Percentiles rank a stretch among this genome's conserved stretches.
Evolutionary conservation across 1,140 invertebrate genomes (phyloP).

Genomic region (Drosophila willistoni): DNA sequence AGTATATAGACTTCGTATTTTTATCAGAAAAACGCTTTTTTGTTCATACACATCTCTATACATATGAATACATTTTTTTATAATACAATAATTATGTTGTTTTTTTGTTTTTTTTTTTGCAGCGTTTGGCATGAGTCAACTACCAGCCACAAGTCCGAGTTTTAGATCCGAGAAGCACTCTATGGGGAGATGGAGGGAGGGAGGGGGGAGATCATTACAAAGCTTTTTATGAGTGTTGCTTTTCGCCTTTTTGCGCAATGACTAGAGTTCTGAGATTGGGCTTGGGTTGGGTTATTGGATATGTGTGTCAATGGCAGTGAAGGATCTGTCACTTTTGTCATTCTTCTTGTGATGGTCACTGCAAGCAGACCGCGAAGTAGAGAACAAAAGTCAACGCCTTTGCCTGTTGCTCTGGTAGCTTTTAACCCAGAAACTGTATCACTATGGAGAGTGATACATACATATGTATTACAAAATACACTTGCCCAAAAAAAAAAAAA

Average conservation of each 20-base stretch:
- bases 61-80: conserved; percentile 34
- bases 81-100: conserved; percentile 63
- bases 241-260: conserved; percentile 42
- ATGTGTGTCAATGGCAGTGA: conserved; percentile 75
- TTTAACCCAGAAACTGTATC: conserved; percentile 40
- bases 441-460: conserved; percentile 4
- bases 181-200: background rate
- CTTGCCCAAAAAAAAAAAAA: conserved; percentile 34
- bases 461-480: conserved; percentile 49
- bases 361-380: conserved; percentile 55
- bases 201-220: conserved; percentile 24
- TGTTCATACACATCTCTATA: background rate
- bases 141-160: conserved; percentile 49
- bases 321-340: conserved; percentile 59
- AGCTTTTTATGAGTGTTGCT: conserved; percentile 34
- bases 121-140: conserved; percentile 69
- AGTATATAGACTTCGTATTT: background rate
- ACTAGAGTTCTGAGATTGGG: conserved; percentile 46
- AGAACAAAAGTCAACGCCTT: conserved; percentile 24
- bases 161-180: background rate
- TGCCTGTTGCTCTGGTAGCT: conserved; percentile 11
- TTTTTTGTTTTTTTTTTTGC: conserved; percentile 10
- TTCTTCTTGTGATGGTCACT: conserved; percentile 46
- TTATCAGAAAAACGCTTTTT: background rate
- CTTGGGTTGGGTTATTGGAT: conserved; percentile 61